These are phyloP conservation scores for Phodopus roborovskii DNA, from an alignment of 2,113 vertebrate genomes.

Conservation along the genomic window DNA sequence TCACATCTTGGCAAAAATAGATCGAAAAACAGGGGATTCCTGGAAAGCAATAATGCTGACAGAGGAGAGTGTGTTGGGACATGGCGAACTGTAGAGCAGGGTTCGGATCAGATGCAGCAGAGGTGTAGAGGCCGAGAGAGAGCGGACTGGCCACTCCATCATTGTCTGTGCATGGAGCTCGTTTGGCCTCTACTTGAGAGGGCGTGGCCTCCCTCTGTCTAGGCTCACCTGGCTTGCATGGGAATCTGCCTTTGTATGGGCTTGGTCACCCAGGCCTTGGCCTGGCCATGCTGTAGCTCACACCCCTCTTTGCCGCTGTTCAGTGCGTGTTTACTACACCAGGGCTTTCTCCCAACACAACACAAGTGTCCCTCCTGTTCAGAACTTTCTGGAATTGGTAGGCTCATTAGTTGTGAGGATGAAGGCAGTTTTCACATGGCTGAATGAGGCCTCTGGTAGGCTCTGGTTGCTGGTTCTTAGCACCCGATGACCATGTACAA, in stretches of 20 bases:
- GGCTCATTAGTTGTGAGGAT: not conserved
- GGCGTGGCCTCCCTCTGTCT: not conserved
- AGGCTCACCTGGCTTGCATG: not conserved
- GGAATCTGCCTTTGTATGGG: not conserved
- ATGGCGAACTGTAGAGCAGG: constrained; percentile 20
- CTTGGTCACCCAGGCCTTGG: too few relatives aligned
- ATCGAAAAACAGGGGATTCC: constrained; percentile 79
- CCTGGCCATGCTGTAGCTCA: too few relatives aligned
- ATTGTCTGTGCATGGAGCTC: not conserved
- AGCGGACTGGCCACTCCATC: not conserved
- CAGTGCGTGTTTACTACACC: not conserved
- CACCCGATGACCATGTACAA: not conserved
- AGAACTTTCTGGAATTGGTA: not conserved
- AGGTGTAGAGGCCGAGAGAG: not conserved
- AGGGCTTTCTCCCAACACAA: not conserved
- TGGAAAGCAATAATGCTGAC: constrained; percentile 81
- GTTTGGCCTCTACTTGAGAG: not conserved
- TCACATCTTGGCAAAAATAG: constrained; percentile 75
- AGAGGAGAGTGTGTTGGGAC: not conserved
- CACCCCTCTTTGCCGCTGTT: rapidly evolving
- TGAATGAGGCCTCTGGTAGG: not conserved
- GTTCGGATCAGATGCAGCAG: not conserved
- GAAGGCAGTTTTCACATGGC: not conserved
- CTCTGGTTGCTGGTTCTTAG: rapidly evolving
- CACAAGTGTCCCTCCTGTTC: not conserved